Evolutionary conservation across 2,888 invertebrate species (phyloP), one percentile per base, ranked within the genome.

Genomic region (Cerastis rubricosa): DNA sequence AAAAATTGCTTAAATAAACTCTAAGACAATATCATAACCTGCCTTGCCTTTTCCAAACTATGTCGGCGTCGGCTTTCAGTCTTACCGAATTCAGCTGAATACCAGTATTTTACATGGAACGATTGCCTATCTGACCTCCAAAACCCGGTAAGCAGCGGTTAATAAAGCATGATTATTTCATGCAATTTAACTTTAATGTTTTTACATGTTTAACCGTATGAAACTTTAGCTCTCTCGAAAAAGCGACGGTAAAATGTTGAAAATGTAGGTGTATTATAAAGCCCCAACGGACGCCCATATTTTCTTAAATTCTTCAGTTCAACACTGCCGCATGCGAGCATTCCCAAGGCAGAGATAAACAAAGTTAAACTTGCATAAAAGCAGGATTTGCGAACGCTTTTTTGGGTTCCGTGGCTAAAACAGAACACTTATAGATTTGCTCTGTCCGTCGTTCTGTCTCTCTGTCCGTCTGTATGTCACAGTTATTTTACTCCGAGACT

Each of bases 331-430:
- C 65, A 14, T 40, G 57, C 51, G 25, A 45, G 25, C 25, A 17
- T 43, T 68, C 63, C 45, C 83, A 12, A 19, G 68, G 2, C 11
- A 6, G n/a, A 17, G 22, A 59, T 76, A 82, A 76, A 68, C 49
- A 57, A 79, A 64, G n/a, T 35, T 19, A 45, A 76, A 65, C 11
- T 45, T 65, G 25, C 35, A 59, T 64, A 35, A 7, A 45, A 7
- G 19, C 51, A 14, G 29, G 6, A 14, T 74, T 65, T 29, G 35
- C 6, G 19, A 73, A 11, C n/a, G 19, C 0, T 49, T 22, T 57
- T n/a, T n/a, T n/a, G n/a, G n/a, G n/a, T n/a, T n/a, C n/a, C n/a
- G n/a, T n/a, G n/a, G n/a, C n/a, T n/a, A n/a, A n/a, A n/a, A n/a
- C n/a, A n/a, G n/a, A n/a, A n/a, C n/a, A n/a, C n/a, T n/a, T n/a